Conservation (phyloP, 53 echinoderm and acorn worm genomes). For the Holothuria leucospilota region DNA sequence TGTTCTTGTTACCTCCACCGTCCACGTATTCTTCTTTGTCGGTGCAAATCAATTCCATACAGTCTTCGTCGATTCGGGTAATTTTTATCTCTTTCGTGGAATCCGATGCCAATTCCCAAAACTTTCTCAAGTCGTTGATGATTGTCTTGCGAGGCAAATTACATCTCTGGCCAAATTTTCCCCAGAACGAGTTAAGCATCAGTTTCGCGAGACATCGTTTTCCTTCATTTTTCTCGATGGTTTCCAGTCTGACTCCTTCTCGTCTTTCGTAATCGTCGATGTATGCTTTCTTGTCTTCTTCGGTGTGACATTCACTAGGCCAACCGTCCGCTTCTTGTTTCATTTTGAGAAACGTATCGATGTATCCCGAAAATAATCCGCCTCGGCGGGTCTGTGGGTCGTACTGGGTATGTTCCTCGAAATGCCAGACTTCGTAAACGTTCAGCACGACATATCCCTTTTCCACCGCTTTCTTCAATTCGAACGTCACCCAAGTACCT, state of each 20-base stretch:
- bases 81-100: neutral
- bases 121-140: neutral
- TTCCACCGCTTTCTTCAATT: slow-evolving; percentile 71
- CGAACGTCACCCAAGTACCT: slow-evolving; percentile 72
- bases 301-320: slow-evolving; percentile 57
- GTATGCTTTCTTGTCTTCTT: slow-evolving; percentile 47
- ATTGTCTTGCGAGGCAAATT: neutral
- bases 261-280: slow-evolving; percentile 44
- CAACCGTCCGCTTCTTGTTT: slow-evolving; percentile 76
- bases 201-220: slow-evolving; percentile 57
- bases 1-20: neutral
- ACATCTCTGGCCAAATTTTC: slow-evolving; percentile 57
- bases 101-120: neutral
- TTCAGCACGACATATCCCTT: slow-evolving; percentile 52
- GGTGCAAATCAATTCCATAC: neutral
- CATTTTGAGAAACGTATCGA: slow-evolving; percentile 69
- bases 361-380: slow-evolving; percentile 69
- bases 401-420: slow-evolving; percentile 36
- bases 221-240: slow-evolving; percentile 54
- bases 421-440: slow-evolving; percentile 78
- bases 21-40: slow-evolving; percentile 16
- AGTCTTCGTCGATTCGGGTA: neutral
- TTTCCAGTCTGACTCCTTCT: slow-evolving; percentile 60
- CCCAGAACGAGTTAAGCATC: slow-evolving; percentile 67
- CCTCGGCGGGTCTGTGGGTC: slow-evolving; percentile 49